Percentiles rank a stretch among this genome's conserved stretches.
phyloP scores from a whole-genome alignment of 2,888 invertebrate species.

The Harpagoxenus sublaevis region DNA sequence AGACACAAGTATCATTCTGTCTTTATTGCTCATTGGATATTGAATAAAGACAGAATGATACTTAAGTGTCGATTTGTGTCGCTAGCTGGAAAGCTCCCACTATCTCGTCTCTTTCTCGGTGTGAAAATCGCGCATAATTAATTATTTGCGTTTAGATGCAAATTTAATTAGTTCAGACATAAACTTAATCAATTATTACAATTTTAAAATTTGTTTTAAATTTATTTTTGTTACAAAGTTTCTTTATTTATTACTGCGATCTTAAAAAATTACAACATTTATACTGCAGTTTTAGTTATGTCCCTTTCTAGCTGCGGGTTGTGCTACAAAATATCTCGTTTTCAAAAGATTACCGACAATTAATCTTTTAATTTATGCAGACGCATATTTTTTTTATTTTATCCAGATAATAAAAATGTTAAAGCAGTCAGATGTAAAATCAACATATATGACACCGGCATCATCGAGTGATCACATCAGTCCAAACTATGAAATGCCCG shows the following conservation, averaged over 20 bases:
- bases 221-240: not conserved
- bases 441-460: not conserved
- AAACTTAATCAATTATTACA: not conserved
- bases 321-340: not conserved
- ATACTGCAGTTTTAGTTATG: not conserved
- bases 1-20: no score
- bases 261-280: not conserved
- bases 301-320: not conserved
- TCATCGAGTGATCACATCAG: not conserved
- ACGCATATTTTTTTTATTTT: not conserved
- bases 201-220: not conserved
- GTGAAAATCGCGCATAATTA: not conserved
- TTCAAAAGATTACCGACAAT: not conserved
- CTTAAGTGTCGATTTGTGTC: no score
- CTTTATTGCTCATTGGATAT: no score
- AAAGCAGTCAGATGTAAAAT: not conserved
- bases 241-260: not conserved
- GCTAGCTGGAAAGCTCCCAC: no score
- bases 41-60: no score
- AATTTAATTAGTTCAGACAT: not conserved
- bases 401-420: conserved; percentile 57
- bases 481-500: not conserved
- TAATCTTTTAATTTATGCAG: not conserved
- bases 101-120: not conserved
- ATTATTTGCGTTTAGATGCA: not conserved